These are phyloP conservation scores for Leptonema lineaticorne DNA, from an alignment of 1,140 invertebrate species.

Conservation along the genomic window DNA sequence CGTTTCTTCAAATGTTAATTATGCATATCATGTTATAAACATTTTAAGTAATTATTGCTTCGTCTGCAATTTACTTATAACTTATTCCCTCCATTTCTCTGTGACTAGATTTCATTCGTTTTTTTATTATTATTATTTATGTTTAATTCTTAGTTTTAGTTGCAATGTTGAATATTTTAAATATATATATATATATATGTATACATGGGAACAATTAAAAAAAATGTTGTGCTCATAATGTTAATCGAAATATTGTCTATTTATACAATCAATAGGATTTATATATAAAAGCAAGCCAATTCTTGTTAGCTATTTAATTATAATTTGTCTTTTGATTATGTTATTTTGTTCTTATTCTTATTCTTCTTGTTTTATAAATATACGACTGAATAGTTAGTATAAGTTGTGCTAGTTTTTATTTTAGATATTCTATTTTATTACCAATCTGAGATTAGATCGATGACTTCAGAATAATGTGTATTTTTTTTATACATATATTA, in stretches of 20 bases:
- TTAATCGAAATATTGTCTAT: neutral
- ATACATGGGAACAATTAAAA: constrained; percentile 19
- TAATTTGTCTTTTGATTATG: neutral
- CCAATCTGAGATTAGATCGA: neutral
- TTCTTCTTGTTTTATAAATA: neutral
- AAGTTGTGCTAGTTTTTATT: neutral
- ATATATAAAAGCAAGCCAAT: too few species aligned
- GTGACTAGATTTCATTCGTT: constrained; percentile 5
- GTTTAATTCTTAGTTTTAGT: neutral
- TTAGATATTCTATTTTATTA: constrained; percentile 1
- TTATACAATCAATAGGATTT: too few species aligned
- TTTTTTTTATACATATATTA: too few species aligned
- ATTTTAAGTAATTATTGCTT: too few species aligned
- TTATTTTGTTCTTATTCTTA: neutral
- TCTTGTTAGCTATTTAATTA: too few species aligned
- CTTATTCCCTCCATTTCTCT: constrained; percentile 19
- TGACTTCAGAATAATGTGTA: too few species aligned
- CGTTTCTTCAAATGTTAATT: too few species aligned
- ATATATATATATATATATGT: neutral
- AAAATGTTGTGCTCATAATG: constrained; percentile 17
- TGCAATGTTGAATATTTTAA: neutral
- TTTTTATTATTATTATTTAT: constrained; percentile 5
- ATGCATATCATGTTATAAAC: too few species aligned
- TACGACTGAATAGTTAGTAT: neutral
- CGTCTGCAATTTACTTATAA: constrained; percentile 1